Evolutionary conservation across 2,113 vertebrate genomes (phyloP).

Genomic region (Halichoeres trimaculatus): DNA sequence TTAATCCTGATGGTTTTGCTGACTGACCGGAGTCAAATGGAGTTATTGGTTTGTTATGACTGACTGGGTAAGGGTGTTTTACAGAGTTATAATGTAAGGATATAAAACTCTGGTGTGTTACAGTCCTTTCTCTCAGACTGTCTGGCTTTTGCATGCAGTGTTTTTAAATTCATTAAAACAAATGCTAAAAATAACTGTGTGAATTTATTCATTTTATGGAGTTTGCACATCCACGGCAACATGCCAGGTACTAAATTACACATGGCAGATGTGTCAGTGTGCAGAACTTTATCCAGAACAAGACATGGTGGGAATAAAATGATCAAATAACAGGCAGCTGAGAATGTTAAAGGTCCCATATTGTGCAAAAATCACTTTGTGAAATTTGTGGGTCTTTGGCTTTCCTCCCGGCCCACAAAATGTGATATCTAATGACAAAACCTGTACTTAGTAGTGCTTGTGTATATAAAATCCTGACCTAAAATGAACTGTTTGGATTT

Average conservation of each 20-base stretch:
- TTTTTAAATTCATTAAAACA: conserved; percentile 80
- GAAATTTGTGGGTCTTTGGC: no score
- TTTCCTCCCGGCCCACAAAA: no score
- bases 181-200: conserved; percentile 59
- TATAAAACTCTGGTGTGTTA: conserved; percentile 31
- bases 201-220: not conserved
- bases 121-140: conserved; percentile 64
- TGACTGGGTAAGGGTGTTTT: conserved; percentile 41
- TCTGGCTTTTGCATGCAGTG: conserved; percentile 79
- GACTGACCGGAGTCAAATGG: conserved; percentile 24
- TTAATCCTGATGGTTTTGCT: conserved; percentile 27
- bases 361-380: no score
- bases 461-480: no score
- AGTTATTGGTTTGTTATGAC: conserved; percentile 21
- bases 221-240: not conserved
- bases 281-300: not conserved
- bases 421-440: no score
- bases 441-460: no score
- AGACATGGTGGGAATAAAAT: no score
- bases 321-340: not conserved
- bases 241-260: conserved; percentile 2
- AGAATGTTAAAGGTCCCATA: not conserved
- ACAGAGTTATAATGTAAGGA: conserved; percentile 46
- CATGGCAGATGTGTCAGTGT: not conserved
- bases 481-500: no score